Evolutionary conservation across 2,888 invertebrate genomes (phyloP).

Genomic region (Agrotis puta): DNA sequence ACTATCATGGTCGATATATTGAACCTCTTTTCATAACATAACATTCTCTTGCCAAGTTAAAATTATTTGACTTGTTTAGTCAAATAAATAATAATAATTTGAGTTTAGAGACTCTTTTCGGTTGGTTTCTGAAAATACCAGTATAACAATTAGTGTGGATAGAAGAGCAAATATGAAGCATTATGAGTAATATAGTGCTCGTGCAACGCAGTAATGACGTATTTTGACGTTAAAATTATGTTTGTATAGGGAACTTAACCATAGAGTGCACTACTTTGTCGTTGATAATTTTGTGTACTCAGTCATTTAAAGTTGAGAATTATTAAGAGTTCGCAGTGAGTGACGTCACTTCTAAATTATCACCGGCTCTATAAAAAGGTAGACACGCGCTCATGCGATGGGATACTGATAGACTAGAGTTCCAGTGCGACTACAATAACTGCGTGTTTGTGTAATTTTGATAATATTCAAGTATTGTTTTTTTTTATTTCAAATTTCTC

Average conservation of each 20-base stretch:
- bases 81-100: too few relatives aligned
- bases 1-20: background rate
- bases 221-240: conserved; percentile 33
- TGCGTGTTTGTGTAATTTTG: conserved; percentile 29
- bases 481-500: conserved; percentile 1
- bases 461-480: conserved; percentile 9
- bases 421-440: conserved; percentile 55
- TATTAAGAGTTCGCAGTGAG: conserved; percentile 70
- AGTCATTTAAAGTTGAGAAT: conserved; percentile 76
- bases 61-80: background rate
- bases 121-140: background rate
- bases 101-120: too few relatives aligned
- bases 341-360: conserved; percentile 86
- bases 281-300: conserved; percentile 72
- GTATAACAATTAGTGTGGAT: background rate
- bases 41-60: background rate
- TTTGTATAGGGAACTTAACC: conserved; percentile 38
- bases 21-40: background rate
- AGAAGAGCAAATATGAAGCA: background rate
- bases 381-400: conserved; percentile 82
- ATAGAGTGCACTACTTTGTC: conserved; percentile 72
- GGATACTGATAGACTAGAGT: conserved; percentile 69
- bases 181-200: conserved; percentile 7
- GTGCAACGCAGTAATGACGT: conserved; percentile 20
- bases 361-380: conserved; percentile 84